Evolutionary conservation across 2,113 vertebrate genomes (phyloP), one percentile per base, ranked within the genome.

Genomic region (Sander vitreus): DNA sequence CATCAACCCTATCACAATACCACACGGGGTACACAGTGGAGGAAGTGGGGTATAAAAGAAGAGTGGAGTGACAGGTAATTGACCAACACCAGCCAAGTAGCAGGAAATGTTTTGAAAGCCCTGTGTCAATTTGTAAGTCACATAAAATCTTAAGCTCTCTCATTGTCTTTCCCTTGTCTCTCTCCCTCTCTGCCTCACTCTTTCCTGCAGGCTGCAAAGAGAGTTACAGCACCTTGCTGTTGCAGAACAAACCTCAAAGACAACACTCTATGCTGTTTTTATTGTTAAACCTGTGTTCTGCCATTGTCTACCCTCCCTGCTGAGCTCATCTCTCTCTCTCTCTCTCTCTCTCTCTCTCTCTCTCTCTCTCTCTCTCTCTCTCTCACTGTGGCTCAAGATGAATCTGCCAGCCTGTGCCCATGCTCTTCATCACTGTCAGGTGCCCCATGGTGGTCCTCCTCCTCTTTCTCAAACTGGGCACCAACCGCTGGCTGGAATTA

Each of bases 401-500:
- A 95, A 96, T 96, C 95, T 96, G 93, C 92, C 96, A 94, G 95
- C 95, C 93, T 94, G 85, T 93, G 86, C 93, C 93, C 84, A 89
- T 91, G 88, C 93, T 95, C 94, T 96, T 96, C 95, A 96, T 96
- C 96, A 96, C 89, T 96, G 96, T 97, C 96, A 96, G 86, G 84
- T 92, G 93, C 92, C 94, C 95, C 94, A 94, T 93, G 93, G 94
- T 96, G 93, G 95, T 96, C 94, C 95, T 94, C 94, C 95, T 94
- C 95, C 96, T 96, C 95, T 80, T 95, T 94, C 91, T 96, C 95
- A 96, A 96, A 93, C 95, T 90, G 91, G 95, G 93, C 94, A 96
- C 95, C 96, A 96, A 96, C 95, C 96, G 95, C 94, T 96, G 95
- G 93, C 95, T 95, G 94, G 95, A 96, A 96, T 95, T 95, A 96